These are phyloP conservation scores for Sebastes kiyomatsui DNA, from an alignment of 2,797 vertebrate genomes.

Conservation along the genomic window DNA sequence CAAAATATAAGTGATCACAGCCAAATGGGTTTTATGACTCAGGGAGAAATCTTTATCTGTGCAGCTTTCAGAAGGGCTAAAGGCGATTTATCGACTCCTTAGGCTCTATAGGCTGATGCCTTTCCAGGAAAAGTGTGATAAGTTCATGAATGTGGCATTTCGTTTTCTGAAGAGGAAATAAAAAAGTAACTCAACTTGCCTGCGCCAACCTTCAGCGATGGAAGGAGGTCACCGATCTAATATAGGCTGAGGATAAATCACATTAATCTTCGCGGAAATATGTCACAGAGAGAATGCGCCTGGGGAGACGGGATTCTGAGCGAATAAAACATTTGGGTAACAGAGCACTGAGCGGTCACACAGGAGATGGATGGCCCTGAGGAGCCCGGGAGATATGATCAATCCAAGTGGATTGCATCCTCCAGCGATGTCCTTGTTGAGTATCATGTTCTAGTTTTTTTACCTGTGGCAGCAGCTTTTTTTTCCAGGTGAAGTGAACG, in stretches of 20 bases:
- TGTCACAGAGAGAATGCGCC: slow-evolving; percentile 72
- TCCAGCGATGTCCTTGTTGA: slow-evolving; percentile 50
- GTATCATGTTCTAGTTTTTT: slow-evolving; percentile 47
- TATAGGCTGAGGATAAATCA: slow-evolving; percentile 66
- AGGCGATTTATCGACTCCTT: slow-evolving; percentile 48
- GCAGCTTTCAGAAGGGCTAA: slow-evolving; percentile 9
- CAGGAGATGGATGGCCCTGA: slow-evolving; percentile 64
- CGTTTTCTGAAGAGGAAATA: slow-evolving; percentile 38
- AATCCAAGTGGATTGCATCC: slow-evolving; percentile 49
- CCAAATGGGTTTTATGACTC: slow-evolving; percentile 10
- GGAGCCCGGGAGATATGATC: slow-evolving; percentile 55
- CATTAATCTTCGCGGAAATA: slow-evolving; percentile 67
- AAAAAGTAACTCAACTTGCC: slow-evolving; percentile 38
- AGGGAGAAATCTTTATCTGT: slow-evolving; percentile 15
- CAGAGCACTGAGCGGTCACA: slow-evolving; percentile 51
- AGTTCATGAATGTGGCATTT: slow-evolving; percentile 49
- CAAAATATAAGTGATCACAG: slow-evolving; percentile 22
- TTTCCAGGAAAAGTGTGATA: slow-evolving; percentile 37
- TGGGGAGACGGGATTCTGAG: slow-evolving; percentile 57
- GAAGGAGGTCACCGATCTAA: slow-evolving; percentile 62
- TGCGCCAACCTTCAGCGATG: slow-evolving; percentile 47
- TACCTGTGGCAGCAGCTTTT: slow-evolving; percentile 22
- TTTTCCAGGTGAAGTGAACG: not conserved
- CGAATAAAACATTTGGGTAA: slow-evolving; percentile 71
- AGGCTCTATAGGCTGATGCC: not conserved